Evolutionary conservation across 2,888 invertebrate species (phyloP).

Genomic region (Lasioglossum figueresi): DNA sequence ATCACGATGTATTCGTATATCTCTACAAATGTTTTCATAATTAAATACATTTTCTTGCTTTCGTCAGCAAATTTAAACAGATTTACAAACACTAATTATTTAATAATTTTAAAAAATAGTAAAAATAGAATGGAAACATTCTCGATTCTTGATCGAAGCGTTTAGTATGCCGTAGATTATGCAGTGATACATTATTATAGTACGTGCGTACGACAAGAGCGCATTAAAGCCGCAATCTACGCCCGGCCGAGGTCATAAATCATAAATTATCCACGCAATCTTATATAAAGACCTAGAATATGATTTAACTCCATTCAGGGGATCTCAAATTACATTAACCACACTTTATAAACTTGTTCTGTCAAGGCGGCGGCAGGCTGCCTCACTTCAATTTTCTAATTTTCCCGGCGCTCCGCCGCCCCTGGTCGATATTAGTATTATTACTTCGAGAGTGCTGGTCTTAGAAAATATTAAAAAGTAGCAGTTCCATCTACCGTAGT

Average conservation of each 20-base stretch:
- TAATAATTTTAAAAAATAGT: not conserved
- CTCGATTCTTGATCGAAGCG: not conserved
- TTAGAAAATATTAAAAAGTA: constrained; percentile 33
- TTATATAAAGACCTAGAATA: not conserved
- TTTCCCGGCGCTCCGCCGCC: not conserved
- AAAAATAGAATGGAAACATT: not conserved
- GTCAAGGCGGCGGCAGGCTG: not conserved
- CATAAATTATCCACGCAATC: constrained; percentile 6
- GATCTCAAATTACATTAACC: constrained; percentile 16
- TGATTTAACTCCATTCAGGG: constrained; percentile 27
- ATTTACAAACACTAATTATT: not conserved
- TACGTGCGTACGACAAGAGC: not conserved
- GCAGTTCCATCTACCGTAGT: not conserved
- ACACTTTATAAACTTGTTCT: constrained; percentile 7
- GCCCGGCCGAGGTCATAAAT: not conserved
- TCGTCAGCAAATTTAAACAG: not conserved
- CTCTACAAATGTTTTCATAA: not conserved
- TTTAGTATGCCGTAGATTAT: not conserved
- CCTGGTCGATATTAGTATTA: constrained; percentile 16
- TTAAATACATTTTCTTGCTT: not conserved
- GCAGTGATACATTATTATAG: not conserved
- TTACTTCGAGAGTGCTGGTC: constrained; percentile 6
- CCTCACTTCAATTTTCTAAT: constrained; percentile 28
- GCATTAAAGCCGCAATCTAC: not conserved
- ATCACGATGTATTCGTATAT: not conserved